Conservation (phyloP, 2,888 invertebrate genomes). For the Lottia scabra region DNA sequence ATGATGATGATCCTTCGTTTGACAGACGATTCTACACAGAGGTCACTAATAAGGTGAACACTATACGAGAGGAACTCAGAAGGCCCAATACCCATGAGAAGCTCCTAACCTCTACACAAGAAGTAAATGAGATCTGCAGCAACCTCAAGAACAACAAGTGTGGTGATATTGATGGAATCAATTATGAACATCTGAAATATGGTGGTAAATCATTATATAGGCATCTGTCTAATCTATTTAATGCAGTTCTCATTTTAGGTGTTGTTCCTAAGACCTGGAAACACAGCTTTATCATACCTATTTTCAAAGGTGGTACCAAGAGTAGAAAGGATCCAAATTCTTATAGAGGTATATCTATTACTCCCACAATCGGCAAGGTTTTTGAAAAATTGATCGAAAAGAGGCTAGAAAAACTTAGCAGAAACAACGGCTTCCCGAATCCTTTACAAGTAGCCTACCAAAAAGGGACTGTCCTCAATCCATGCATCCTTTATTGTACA, state of each 20-base stretch:
- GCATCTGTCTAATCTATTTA: background rate
- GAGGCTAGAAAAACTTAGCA: background rate
- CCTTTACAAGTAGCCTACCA: constrained; percentile 18
- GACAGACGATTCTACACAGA: background rate
- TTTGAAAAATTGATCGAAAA: constrained; percentile 5
- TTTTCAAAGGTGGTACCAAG: constrained; percentile 14
- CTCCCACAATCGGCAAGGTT: constrained; percentile 10
- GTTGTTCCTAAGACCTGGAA: constrained; percentile 4
- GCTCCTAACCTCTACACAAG: background rate
- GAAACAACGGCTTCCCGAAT: background rate
- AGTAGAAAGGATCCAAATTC: background rate
- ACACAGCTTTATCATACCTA: background rate
- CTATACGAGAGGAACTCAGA: background rate
- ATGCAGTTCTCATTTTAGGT: background rate
- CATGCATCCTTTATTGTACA: constrained; percentile 8
- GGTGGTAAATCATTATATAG: background rate
- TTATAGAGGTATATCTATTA: constrained; percentile 9
- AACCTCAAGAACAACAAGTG: background rate
- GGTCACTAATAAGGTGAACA: background rate
- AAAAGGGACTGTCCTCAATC: background rate
- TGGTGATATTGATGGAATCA: background rate
- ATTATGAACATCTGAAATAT: background rate
- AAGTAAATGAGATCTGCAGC: background rate
- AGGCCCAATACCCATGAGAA: background rate
- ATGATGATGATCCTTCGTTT: too few relatives aligned